These are phyloP conservation scores for Lasius platythorax DNA, from an alignment of 2,888 invertebrate species.

Conservation along the genomic window DNA sequence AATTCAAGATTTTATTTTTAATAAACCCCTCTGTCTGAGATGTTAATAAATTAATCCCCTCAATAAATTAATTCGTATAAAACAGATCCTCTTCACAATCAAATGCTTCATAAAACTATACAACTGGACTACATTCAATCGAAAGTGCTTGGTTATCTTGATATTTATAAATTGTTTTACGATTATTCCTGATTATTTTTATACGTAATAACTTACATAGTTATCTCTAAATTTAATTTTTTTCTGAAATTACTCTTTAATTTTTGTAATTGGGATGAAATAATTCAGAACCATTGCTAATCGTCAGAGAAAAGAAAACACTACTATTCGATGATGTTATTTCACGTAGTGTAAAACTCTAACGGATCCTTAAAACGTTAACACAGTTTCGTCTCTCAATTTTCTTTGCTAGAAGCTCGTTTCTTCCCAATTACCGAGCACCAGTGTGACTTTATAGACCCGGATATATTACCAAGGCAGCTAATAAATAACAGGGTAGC, in stretches of 20 bases:
- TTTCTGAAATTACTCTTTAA: not conserved
- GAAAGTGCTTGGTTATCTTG: constrained; percentile 5
- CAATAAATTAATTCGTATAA: constrained; percentile 62
- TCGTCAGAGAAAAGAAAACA: not conserved
- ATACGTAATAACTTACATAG: not conserved
- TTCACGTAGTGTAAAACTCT: not conserved
- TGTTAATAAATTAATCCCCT: not conserved
- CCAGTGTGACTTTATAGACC: constrained; percentile 76
- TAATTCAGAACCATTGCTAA: not conserved
- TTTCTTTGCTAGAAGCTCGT: constrained; percentile 71
- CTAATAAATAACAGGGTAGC: constrained; percentile 81
- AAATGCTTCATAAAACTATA: constrained; percentile 32
- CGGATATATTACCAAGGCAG: constrained; percentile 79
- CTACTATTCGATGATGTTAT: not conserved
- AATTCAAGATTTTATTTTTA: too few species aligned
- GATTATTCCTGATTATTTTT: not conserved
- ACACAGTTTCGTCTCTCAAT: constrained; percentile 63
- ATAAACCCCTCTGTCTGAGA: too few species aligned
- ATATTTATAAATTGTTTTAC: constrained; percentile 17
- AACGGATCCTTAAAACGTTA: not conserved
- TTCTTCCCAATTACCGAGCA: constrained; percentile 80
- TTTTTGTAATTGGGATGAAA: not conserved
- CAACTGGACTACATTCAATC: constrained; percentile 14
- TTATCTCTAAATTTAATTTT: not conserved
- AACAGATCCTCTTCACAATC: constrained; percentile 32